Percentiles rank a stretch among this genome's conserved stretches.
phyloP scores from a whole-genome alignment of 2,888 invertebrate genomes.

The Syrphus vitripennis region DNA sequence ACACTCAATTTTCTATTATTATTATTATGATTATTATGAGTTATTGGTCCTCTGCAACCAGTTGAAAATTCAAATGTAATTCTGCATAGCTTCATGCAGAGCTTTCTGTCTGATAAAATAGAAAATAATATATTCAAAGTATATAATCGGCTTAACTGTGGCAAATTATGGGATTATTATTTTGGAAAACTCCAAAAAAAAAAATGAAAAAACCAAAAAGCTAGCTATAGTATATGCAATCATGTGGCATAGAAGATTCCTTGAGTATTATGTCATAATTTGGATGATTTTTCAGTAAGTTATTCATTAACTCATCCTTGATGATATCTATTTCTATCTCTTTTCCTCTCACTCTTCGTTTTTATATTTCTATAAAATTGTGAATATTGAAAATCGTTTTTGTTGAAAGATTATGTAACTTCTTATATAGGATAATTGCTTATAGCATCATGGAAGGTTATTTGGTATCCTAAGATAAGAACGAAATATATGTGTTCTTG shows the following conservation, averaged over 20 bases:
- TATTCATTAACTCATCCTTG: slow-evolving; percentile 14
- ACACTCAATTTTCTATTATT: slow-evolving; percentile 5
- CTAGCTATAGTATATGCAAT: no score
- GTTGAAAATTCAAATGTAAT: slow-evolving; percentile 27
- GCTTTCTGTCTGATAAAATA: slow-evolving; percentile 26
- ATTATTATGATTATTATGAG: slow-evolving; percentile 36
- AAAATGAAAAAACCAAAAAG: slow-evolving; percentile 20
- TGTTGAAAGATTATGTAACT: neutral
- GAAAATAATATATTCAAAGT: slow-evolving; percentile 54
- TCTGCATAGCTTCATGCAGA: neutral
- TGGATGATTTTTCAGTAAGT: slow-evolving; percentile 35
- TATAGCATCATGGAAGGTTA: slow-evolving; percentile 6
- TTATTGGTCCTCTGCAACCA: slow-evolving; percentile 41
- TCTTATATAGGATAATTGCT: slow-evolving; percentile 14
- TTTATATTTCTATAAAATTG: neutral
- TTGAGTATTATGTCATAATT: slow-evolving; percentile 43
- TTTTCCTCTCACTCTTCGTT: neutral
- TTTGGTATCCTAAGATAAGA: slow-evolving; percentile 12
- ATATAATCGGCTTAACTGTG: slow-evolving; percentile 57
- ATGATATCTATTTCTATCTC: neutral
- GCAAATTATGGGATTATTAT: slow-evolving; percentile 63
- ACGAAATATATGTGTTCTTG: slow-evolving; percentile 11
- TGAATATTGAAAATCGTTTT: slow-evolving; percentile 13
- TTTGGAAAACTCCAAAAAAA: slow-evolving; percentile 40
- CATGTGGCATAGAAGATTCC: neutral